These are phyloP conservation scores for Phenganax marumi DNA, from an alignment of 92 coral and sea anemone genomes.

Conservation along the genomic window DNA sequence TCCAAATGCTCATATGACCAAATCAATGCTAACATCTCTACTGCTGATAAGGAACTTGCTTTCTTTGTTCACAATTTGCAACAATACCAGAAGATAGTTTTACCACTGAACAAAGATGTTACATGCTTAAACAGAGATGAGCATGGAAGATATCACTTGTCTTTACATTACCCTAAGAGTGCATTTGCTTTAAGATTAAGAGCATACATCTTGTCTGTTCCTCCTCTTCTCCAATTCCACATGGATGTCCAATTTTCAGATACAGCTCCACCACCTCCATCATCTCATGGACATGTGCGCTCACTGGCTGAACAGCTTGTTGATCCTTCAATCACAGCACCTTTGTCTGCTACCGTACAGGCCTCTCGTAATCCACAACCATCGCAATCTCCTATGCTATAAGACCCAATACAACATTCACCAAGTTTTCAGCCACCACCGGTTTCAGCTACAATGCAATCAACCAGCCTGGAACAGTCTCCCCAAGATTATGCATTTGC, in stretches of 20 bases:
- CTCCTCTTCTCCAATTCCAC: constrained; percentile 7
- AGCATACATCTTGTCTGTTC: neutral
- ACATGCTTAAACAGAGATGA: neutral
- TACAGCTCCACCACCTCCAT: too few species aligned
- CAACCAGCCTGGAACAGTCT: too few species aligned
- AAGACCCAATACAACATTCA: too few species aligned
- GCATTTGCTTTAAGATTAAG: constrained; percentile 9
- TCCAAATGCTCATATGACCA: neutral
- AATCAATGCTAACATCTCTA: neutral
- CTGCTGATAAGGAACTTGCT: neutral
- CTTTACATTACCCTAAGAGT: constrained; percentile 4
- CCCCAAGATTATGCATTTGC: too few species aligned
- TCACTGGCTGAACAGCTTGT: too few species aligned
- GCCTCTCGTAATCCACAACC: too few species aligned
- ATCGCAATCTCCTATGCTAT: too few species aligned
- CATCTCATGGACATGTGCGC: too few species aligned
- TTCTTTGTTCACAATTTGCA: constrained; percentile 13
- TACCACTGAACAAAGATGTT: neutral
- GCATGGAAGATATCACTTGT: neutral
- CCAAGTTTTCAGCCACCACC: too few species aligned
- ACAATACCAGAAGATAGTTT: neutral
- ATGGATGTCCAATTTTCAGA: neutral
- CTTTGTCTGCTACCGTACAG: too few species aligned
- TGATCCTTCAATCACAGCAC: too few species aligned
- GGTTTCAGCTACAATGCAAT: too few species aligned